Percentiles rank a stretch among this genome's conserved stretches.
phyloP scores from a whole-genome alignment of 1,140 invertebrate species.

The Venturia canescens region DNA sequence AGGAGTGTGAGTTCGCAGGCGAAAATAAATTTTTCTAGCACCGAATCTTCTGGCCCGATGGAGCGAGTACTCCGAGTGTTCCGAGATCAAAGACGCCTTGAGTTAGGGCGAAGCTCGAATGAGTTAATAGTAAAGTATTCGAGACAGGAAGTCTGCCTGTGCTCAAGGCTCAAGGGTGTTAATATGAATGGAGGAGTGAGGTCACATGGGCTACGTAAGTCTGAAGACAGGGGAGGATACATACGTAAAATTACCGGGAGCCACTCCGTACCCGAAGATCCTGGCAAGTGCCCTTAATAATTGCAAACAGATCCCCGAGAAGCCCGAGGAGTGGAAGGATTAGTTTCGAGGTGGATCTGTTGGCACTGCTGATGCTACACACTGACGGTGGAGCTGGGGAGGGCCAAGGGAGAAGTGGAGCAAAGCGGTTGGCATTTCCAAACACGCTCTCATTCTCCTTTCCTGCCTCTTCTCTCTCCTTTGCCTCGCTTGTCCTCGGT shows the following conservation, averaged over 20 bases:
- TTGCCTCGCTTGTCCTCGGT: background rate
- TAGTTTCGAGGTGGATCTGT: constrained; percentile 45
- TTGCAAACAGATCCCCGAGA: constrained; percentile 55
- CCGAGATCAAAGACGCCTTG: constrained; percentile 6
- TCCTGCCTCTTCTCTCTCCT: background rate
- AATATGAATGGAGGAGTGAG: constrained; percentile 11
- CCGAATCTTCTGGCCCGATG: background rate
- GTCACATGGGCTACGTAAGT: background rate
- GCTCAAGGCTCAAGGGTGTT: background rate
- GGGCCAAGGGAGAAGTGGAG: background rate
- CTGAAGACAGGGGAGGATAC: constrained; percentile 21
- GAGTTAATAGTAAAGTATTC: constrained; percentile 45
- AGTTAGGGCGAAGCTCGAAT: constrained; percentile 1
- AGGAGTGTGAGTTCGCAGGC: too few relatives aligned
- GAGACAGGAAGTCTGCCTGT: background rate
- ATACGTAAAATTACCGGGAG: constrained; percentile 32
- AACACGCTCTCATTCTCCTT: background rate
- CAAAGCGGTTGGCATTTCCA: constrained; percentile 31
- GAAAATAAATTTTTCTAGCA: background rate
- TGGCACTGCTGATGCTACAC: constrained; percentile 8
- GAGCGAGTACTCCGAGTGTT: background rate
- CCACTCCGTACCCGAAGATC: constrained; percentile 49
- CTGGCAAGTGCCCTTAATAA: constrained; percentile 60
- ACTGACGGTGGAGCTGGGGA: background rate
- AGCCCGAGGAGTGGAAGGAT: constrained; percentile 45